These are phyloP conservation scores for Operophtera brumata DNA, from an alignment of 2,888 invertebrate genomes.

Conservation along the genomic window DNA sequence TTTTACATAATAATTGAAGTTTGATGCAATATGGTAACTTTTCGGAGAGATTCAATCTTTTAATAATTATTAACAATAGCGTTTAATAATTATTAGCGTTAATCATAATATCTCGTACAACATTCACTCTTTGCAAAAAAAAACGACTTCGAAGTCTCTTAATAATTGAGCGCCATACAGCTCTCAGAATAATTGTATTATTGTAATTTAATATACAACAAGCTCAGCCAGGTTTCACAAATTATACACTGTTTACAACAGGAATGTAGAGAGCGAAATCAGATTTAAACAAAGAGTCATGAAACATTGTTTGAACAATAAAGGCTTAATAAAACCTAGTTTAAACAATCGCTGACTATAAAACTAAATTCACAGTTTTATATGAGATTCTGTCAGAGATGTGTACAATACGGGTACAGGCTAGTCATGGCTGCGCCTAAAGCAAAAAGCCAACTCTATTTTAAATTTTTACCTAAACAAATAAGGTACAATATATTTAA, in stretches of 20 bases:
- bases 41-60: neutral
- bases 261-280: conserved; percentile 3
- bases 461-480: too few relatives aligned
- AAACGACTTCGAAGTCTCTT: too few relatives aligned
- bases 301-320: neutral
- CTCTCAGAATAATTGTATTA: conserved; percentile 6
- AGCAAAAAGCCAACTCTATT: too few relatives aligned
- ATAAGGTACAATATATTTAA: too few relatives aligned
- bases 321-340: neutral
- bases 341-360: neutral
- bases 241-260: neutral
- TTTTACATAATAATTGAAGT: neutral
- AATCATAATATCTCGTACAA: neutral
- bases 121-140: neutral
- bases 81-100: neutral
- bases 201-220: neutral
- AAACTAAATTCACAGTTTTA: too few relatives aligned
- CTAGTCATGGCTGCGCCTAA: too few relatives aligned
- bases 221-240: neutral
- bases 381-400: too few relatives aligned
- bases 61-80: conserved; percentile 1
- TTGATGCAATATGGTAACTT: neutral
- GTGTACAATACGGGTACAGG: too few relatives aligned
- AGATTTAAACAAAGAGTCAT: neutral
- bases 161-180: conserved; percentile 1